Percentiles rank a stretch among this genome's conserved stretches.
Evolutionary conservation across 2,888 invertebrate genomes (phyloP).

Genomic region (Panopea generosa): DNA sequence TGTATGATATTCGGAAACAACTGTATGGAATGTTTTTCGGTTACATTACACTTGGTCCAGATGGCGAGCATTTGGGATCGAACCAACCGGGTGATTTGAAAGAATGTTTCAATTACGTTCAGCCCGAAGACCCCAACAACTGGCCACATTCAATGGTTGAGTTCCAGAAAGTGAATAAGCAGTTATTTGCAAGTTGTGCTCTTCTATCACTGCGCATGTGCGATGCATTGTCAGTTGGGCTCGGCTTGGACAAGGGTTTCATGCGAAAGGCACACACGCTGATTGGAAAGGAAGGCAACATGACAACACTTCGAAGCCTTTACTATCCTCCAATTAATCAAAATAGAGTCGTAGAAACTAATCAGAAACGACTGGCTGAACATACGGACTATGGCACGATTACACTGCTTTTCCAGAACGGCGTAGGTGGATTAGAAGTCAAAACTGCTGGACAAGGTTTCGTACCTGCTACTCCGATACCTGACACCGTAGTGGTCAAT

Average conservation of each 20-base stretch:
- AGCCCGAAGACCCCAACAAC: constrained; percentile 19
- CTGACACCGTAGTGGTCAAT: constrained; percentile 91
- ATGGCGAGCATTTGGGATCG: constrained; percentile 1
- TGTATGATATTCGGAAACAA: constrained; percentile 21
- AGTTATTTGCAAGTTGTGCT: constrained; percentile 20
- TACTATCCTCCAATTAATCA: constrained; percentile 31
- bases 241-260: no score
- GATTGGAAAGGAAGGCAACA: no score
- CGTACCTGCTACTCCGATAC: constrained; percentile 91
- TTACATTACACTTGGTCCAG: background rate
- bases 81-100: background rate
- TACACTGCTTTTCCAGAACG: constrained; percentile 70
- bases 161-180: no score
- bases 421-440: constrained; percentile 65
- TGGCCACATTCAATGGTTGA: no score
- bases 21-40: background rate
- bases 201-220: no score
- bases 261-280: no score
- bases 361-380: constrained; percentile 68
- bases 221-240: no score
- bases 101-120: background rate
- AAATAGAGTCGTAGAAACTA: constrained; percentile 42
- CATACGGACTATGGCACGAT: constrained; percentile 67
- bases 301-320: constrained; percentile 13
- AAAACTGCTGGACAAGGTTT: constrained; percentile 90